A percentile compares a stretch with the other conserved stretches of the same genome.
phyloP scores from a whole-genome alignment of 2,113 vertebrate genomes.

The Notechis scutatus region DNA sequence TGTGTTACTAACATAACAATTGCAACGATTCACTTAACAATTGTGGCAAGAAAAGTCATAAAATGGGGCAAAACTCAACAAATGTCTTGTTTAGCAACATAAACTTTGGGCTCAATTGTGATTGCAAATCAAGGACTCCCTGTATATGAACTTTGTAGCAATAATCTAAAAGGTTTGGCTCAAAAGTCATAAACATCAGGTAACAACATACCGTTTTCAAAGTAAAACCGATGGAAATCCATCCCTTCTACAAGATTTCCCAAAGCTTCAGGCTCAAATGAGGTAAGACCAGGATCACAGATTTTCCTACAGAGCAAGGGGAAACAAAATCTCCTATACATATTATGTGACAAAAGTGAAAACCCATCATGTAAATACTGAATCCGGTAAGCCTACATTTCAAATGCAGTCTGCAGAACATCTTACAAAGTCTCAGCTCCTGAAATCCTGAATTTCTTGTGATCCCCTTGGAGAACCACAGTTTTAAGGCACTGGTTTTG shows the following conservation, averaged over 20 bases:
- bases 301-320: conserved; percentile 81
- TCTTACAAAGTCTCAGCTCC: background rate
- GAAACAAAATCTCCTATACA: conserved; percentile 12
- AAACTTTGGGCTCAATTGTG: background rate
- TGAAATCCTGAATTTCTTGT: background rate
- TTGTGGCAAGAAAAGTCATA: background rate
- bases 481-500: background rate
- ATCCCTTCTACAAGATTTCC: conserved; percentile 97
- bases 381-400: background rate
- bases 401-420: background rate
- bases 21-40: background rate
- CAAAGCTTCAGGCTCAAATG: conserved; percentile 95
- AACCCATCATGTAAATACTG: background rate
- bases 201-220: conserved; percentile 84
- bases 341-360: background rate
- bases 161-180: background rate
- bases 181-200: background rate
- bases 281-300: conserved; percentile 93
- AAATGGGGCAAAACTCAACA: background rate
- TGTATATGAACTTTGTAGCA: background rate
- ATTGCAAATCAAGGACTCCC: background rate
- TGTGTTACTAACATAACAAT: background rate
- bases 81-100: background rate
- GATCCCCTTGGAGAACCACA: background rate
- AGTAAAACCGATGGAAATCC: conserved; percentile 97